Base-by-base conservation (phyloP, 2,113 vertebrate genomes). In the Microcebus ravelobensis region DNA sequence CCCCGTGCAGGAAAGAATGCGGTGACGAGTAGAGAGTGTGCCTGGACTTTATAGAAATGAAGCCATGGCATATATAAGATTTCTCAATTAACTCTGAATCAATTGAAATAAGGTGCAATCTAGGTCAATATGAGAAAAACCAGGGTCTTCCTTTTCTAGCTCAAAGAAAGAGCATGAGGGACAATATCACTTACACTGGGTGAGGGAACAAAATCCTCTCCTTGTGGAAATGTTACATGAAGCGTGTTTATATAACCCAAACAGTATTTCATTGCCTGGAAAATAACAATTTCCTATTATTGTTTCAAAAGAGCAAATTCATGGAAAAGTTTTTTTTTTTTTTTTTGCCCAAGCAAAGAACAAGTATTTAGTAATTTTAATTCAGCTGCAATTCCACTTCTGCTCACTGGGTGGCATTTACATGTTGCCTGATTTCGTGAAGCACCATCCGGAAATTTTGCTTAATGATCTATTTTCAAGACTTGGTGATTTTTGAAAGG, bases 1-100 rank as follows among this genome's bases (percentile, higher is more conserved):
- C 8, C 8, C 1, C 3, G 2, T 5, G 1, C 20, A 27, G 59
- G 5, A 67, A 27, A 31, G 20, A 10, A 13, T 0, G 42, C 15
- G 9, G 0, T 0, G 6, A 27, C 25, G 11, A 31, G 0, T 14
- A 2, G 6, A 2, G 13, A 34, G 1, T 18, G 36, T 10, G 17
- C 20, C 34, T 48, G 20, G 14, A 2, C 12, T 90, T 83, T 27
- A 25, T 29, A 3, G 18, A 11, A 65, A 14, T 9, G 4, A 52
- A 59, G 23, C 57, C 18, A 7, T 1, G 42, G 4, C 25, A 23
- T 29, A 2, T 14, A 14, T 12, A 2, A 3, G 0, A 7, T 50
- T 48, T 84, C 55, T 34, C 4, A 50, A 0, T 55, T 29, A 76
- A 83, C 18, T 42, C 45, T 20, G 25, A 71, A 21, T 79, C 42